Evolutionary conservation across 2,797 vertebrate genomes (phyloP).

Genomic region (Phalloptychus januarius): DNA sequence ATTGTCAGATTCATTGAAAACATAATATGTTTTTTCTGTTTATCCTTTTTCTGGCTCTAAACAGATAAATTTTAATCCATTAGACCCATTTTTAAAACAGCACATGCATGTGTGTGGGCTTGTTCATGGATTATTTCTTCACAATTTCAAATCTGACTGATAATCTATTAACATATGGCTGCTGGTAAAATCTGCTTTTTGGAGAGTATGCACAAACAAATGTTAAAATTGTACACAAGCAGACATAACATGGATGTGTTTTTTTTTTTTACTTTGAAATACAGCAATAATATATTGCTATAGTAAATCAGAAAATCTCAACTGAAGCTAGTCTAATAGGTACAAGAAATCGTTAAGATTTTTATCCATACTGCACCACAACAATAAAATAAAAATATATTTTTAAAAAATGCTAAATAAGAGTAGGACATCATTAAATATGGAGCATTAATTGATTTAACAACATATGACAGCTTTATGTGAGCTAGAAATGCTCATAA

Average conservation of each 20-base stretch:
- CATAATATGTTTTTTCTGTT: conserved; percentile 42
- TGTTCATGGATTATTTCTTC: conserved; percentile 56
- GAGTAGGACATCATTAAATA: not conserved
- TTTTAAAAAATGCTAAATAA: not conserved
- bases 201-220: conserved; percentile 19
- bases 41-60: conserved; percentile 42
- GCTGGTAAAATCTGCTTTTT: conserved; percentile 47
- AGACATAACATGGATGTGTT: conserved; percentile 21
- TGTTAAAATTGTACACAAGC: conserved; percentile 18
- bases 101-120: conserved; percentile 10
- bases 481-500: not conserved
- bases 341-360: not conserved
- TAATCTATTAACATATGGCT: conserved; percentile 76
- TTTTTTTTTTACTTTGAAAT: conserved; percentile 30
- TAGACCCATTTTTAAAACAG: conserved; percentile 54
- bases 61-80: conserved; percentile 53
- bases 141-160: conserved; percentile 54
- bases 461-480: not conserved
- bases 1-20: conserved; percentile 43
- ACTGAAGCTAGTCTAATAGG: not conserved
- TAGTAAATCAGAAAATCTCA: conserved; percentile 3
- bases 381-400: not conserved
- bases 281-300: conserved; percentile 23
- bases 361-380: not conserved
- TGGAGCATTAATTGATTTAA: not conserved